Base-by-base conservation (phyloP, 2,888 invertebrate species). In the Aphodius sticticus region DNA sequence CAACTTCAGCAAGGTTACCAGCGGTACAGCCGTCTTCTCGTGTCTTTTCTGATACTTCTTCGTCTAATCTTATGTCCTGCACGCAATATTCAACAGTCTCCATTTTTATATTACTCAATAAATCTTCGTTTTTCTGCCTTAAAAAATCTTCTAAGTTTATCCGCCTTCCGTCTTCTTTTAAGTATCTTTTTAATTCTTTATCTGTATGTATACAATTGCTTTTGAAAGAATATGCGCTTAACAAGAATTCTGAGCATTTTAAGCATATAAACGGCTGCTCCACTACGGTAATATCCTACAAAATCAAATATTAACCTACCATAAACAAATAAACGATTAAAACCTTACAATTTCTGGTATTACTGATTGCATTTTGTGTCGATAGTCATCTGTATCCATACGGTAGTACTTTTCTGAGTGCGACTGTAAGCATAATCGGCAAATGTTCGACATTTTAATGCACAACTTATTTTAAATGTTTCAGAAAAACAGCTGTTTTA, bases 291-390 rank as follows among this genome's bases (percentile, higher is more conserved):
- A 79, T 53, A 69, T 79, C 79, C 79, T 79, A 36, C 16, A 74
- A 74, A 71, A 35, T 7, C 35, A 74, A 74, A 16, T 70, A 36
- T 37, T n/a, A 71, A 9, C 26, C 26, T 53, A 53, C 9, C 53
- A 53, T 53, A 53, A 53, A 12, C 16, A 6, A 1, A 26, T 2
- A 26, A 26, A 26, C 26, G 26, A 26, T 26, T 26, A 69, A n/a
- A 26, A 36, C 69, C 74, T 79, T 79, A 79, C 79, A 69, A 79
- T 76, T 79, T 79, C 77, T n/a, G 77, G 79, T 15, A 79, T 79
- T 12, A 77, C 26, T 2, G 15, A 16, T 16, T 71, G 38, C 14
- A 77, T 77, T 72, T 77, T 36, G 2, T 15, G 15, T 77, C 35
- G 16, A 69, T 16, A 38, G n/a, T 16, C 15, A 1, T 72, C 16